Evolutionary conservation across 2,888 invertebrate species (phyloP), one percentile per base, ranked within the genome.

Genomic region (Sarcophaga rosellei): DNA sequence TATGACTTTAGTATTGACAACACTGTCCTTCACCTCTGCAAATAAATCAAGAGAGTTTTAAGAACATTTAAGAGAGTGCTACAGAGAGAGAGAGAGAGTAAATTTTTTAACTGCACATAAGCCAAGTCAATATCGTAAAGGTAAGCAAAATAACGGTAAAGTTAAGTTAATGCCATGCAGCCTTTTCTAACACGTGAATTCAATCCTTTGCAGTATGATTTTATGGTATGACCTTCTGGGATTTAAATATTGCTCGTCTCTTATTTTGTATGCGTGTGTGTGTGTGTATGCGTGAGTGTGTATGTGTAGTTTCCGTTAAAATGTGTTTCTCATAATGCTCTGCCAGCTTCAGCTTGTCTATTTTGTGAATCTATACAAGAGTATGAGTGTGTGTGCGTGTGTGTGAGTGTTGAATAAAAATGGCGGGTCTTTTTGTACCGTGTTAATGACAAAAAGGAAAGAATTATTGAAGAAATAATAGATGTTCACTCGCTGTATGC

Each of bases 221-320:
- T 81, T 59, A 47, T 53, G 63, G 59, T 63, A 44, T 86, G 86
- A 81, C 83, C 86, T 86, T 86, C 83, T 81, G 77, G 73, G 74
- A 84, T 78, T 78, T 78, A 44, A 78, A 84, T 68, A 57, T 68
- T 63, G 81, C 68, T 78, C 68, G n/a, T 3, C 45, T 59, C 62
- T 76, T 80, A 74, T 62, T n/a, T 47, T 53, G 47, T 12, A 10
- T 35, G 8, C 5, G 21, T 45, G n/a, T 20, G 57, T 47, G 20
- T 53, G 62, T 62, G 53, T 35, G 1, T 35, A 6, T 35, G 35
- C 35, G 4, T 25, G 25, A 4, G 23, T 57, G 25, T 78, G 11
- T 61, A 65, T 78, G 23, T 45, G 17, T 59, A 15, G 11, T 69
- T 73, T 62, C 69, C 21, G 61, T 57, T 59, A 23, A 5, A 15